Conservation (phyloP, 1,140 invertebrate species). For the Aphidius gifuensis region DNA sequence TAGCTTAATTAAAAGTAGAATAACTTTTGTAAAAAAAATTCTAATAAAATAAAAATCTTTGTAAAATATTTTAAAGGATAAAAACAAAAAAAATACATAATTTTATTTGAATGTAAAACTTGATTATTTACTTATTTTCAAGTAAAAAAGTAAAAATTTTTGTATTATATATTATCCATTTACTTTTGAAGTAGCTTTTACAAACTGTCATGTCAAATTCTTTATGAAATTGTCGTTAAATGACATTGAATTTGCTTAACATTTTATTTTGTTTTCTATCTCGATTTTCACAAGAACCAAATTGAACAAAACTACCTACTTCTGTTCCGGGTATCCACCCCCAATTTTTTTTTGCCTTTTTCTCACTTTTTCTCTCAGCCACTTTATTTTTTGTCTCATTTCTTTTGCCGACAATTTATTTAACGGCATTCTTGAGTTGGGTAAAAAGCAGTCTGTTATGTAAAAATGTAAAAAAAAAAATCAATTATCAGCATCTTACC, state of each 20-base stretch:
- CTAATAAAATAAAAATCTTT: no score
- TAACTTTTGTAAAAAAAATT: no score
- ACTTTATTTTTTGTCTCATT: neutral
- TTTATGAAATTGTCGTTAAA: constrained; percentile 20
- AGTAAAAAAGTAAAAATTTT: neutral
- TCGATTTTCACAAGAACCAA: constrained; percentile 28
- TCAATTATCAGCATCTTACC: constrained; percentile 13
- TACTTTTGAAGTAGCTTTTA: constrained; percentile 11
- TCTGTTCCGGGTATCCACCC: neutral
- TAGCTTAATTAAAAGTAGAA: no score
- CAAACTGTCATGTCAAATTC: constrained; percentile 6
- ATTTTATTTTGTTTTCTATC: constrained; percentile 11
- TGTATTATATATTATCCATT: neutral
- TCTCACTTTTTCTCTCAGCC: neutral
- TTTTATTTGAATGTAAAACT: neutral
- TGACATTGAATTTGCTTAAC: constrained; percentile 6
- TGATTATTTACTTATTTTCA: neutral
- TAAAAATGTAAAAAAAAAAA: constrained; percentile 23
- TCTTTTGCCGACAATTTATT: constrained; percentile 37
- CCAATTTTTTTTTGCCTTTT: neutral
- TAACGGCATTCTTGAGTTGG: constrained; percentile 23
- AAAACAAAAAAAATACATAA: no score
- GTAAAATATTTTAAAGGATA: no score
- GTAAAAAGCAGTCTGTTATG: constrained; percentile 21
- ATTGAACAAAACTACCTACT: constrained; percentile 29